A percentile compares a stretch with the other conserved stretches of the same genome.
These are phyloP conservation scores for Apis cerana DNA, from an alignment of 1,140 invertebrate species.

Conservation along the genomic window DNA sequence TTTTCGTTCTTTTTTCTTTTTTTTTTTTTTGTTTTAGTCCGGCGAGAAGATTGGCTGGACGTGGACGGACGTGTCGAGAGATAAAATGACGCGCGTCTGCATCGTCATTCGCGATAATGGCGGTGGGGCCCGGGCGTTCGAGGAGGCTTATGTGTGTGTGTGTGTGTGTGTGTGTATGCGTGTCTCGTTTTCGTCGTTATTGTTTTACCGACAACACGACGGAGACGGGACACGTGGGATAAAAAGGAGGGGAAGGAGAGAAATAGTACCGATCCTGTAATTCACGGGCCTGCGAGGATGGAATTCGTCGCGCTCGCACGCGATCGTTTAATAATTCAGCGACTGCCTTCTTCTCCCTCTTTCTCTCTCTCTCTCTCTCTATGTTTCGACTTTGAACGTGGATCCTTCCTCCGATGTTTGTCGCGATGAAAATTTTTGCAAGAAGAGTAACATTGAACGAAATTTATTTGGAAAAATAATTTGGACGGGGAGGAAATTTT, in stretches of 20 bases:
- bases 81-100: slow-evolving; percentile 73
- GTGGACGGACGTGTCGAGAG: slow-evolving; percentile 56
- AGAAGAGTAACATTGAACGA: no score
- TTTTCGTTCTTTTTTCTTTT: no score
- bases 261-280: slow-evolving; percentile 12
- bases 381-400: no score
- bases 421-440: no score
- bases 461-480: no score
- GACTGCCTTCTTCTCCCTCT: background rate
- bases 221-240: background rate
- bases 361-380: no score
- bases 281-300: background rate
- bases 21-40: background rate
- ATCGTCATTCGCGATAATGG: slow-evolving; percentile 75
- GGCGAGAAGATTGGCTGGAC: background rate
- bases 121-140: slow-evolving; percentile 21
- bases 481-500: no score
- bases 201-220: slow-evolving; percentile 37
- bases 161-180: slow-evolving; percentile 33
- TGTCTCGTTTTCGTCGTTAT: slow-evolving; percentile 65
- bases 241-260: background rate
- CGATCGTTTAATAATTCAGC: slow-evolving; percentile 41
- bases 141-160: background rate
- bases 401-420: no score
- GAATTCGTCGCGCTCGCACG: background rate